phyloP scores from a whole-genome alignment of 2,888 invertebrate genomes.

The Chirona hameri region DNA sequence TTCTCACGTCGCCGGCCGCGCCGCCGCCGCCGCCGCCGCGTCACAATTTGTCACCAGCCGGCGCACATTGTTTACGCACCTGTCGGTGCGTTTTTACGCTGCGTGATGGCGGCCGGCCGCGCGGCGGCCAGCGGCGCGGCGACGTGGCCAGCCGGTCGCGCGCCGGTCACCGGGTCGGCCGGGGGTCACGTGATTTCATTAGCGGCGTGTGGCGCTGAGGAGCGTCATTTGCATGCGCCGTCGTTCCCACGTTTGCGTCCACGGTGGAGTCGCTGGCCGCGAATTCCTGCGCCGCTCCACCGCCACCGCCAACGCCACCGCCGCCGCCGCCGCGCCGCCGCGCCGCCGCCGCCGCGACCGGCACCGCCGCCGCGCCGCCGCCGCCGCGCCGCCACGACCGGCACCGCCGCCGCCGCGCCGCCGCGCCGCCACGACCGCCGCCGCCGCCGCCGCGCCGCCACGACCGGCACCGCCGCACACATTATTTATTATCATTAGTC shows the following conservation, averaged over 20 bases:
- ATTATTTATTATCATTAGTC: constrained; percentile 26
- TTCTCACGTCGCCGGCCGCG: constrained; percentile 2
- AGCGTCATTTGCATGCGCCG: constrained; percentile 2
- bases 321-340: no score
- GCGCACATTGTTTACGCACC: constrained; percentile 12
- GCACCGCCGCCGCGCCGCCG: no score
- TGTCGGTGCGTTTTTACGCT: background rate
- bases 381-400: no score
- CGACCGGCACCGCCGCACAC: background rate
- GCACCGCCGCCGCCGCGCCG: no score
- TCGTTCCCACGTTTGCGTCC: constrained; percentile 3
- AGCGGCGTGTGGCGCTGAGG: background rate
- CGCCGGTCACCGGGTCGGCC: background rate
- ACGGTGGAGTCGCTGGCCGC: background rate
- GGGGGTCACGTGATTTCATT: background rate
- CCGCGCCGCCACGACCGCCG: no score
- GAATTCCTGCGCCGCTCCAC: background rate
- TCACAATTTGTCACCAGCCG: background rate
- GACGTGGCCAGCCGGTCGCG: no score
- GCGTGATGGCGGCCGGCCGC: background rate
- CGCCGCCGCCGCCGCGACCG: no score
- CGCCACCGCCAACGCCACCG: no score
- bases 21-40: background rate
- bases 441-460: background rate
- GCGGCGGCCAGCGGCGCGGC: background rate